Base-by-base conservation (phyloP, 2,113 vertebrate genomes). In the Deroptyus accipitrinus region DNA sequence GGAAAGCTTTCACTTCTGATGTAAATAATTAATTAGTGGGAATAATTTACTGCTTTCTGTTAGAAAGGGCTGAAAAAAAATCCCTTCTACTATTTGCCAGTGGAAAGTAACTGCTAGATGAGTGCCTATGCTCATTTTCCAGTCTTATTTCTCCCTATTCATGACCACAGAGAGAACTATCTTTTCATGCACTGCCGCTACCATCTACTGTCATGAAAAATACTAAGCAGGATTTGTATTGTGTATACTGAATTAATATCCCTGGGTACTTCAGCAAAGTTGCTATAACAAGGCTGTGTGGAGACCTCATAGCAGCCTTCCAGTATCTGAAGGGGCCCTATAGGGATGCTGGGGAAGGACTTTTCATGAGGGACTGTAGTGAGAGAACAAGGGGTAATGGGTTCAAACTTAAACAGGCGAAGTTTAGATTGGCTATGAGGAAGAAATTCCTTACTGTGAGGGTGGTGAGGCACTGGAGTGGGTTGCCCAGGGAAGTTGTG, bases 141-240 rank as follows among this genome's bases (percentile, higher is more conserved):
- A 55, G 42, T 82, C 68, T 52, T 48, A 6, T 33, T 11, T 83
- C 55, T 88, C 78, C 49, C 12, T 31, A 6, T 82, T 91, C 22
- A 69, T 69, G 44, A 75, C 42, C 59, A 46, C 4, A 63, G 66
- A 79, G 25, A 75, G 33, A 89, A 44, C 7, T n/a, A 24, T 35
- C 63, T 81, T 93, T 92, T 75, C 48, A 68, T 87, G 90, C 49
- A 55, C 37, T 87, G 61, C 10, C 82, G 4, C 83, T 90, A 94
- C 79, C 75, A 88, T 88, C 85, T 92, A 94, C 59, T 51, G 44
- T 92, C 59, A 85, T 62, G 51, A 90, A 90, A 88, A 83, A 82
- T 20, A n/a, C 24, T 77, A 16, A 95, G 55, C 9, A 16, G 44
- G 31, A 76, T 83, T 88, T 96, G 80, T 42, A 39, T 37, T 75